phyloP scores from a whole-genome alignment of 2,888 invertebrate species.

The Tetranychus piercei region DNA sequence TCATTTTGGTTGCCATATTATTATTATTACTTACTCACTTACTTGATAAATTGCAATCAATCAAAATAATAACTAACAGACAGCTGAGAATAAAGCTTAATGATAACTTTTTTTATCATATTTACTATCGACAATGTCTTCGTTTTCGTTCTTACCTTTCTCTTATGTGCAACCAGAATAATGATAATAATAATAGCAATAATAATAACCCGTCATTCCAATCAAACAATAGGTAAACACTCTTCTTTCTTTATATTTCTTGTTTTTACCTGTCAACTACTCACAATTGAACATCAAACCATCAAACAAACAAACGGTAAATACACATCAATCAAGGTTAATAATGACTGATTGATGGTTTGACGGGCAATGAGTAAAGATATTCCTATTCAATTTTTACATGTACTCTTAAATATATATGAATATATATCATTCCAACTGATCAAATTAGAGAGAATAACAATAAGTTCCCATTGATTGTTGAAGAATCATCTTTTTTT shows the following conservation, averaged over 20 bases:
- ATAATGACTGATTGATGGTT: not conserved
- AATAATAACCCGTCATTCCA: not conserved
- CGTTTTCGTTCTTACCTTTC: not conserved
- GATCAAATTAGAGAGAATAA: no score
- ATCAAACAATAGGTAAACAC: not conserved
- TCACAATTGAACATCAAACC: not conserved
- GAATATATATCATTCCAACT: not conserved
- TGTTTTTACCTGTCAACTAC: not conserved
- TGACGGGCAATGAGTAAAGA: not conserved
- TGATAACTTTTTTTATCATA: not conserved
- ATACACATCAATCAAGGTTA: not conserved
- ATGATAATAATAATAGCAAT: not conserved
- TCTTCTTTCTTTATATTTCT: not conserved
- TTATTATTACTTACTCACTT: not conserved
- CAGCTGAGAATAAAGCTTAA: not conserved
- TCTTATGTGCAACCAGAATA: not conserved
- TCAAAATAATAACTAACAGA: not conserved
- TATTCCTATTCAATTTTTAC: not conserved
- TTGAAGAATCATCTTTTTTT: no score
- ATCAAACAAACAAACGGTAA: not conserved
- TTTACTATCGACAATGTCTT: not conserved
- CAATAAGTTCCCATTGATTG: no score
- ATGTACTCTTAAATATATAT: not conserved
- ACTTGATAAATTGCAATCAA: not conserved
- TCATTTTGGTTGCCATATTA: not conserved